Conservation (phyloP, 2,113 vertebrate species). For the Malurus cyaneus region DNA sequence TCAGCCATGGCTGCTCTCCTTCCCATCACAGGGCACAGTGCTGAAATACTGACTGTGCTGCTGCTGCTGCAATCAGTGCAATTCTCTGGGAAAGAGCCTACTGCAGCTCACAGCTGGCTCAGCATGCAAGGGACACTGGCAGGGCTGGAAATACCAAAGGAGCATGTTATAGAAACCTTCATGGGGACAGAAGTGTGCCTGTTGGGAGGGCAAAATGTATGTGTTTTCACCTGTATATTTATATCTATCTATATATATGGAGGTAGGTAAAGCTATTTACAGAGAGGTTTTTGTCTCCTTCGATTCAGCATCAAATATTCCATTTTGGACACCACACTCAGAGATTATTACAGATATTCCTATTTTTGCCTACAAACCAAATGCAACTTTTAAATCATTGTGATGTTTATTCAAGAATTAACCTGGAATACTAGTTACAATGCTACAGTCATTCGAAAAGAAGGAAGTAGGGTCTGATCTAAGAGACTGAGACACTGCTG, state of each 20-base stretch:
- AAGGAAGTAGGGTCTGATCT: neutral
- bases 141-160: neutral
- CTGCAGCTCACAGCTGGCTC: neutral
- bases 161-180: neutral
- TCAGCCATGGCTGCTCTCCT: neutral
- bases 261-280: neutral
- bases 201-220: neutral
- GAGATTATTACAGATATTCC: neutral
- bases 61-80: neutral
- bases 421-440: neutral
- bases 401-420: neutral
- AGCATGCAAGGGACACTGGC: neutral
- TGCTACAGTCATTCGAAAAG: neutral
- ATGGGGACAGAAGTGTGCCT: neutral
- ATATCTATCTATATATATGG: too few relatives aligned
- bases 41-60: neutral
- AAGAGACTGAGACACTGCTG: neutral
- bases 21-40: neutral
- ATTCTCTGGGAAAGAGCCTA: neutral
- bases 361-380: neutral
- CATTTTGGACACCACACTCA: neutral
- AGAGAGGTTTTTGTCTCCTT: neutral
- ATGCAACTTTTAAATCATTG: neutral
- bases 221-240: too few relatives aligned
- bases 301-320: neutral